A percentile compares a stretch with the other conserved stretches of the same genome.
These are phyloP conservation scores for Bradynema listronoti DNA, from an alignment of 1,140 invertebrate species.

Conservation along the genomic window DNA sequence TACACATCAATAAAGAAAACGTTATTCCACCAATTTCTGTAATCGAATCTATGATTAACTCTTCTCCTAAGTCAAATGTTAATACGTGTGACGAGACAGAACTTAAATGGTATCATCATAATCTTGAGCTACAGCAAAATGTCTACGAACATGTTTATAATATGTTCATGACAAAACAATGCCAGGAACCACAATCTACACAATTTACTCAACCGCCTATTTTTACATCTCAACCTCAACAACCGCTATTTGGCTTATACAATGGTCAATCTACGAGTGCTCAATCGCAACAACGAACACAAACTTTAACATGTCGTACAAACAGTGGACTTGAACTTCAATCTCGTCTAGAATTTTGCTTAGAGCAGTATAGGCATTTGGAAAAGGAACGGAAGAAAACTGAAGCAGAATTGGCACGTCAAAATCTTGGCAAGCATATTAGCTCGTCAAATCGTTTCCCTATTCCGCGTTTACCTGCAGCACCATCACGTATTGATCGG, in stretches of 20 bases:
- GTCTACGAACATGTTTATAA: slow-evolving; percentile 47
- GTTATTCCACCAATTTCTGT: no score
- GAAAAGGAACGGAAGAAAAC: slow-evolving; percentile 77
- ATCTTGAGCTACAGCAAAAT: slow-evolving; percentile 41
- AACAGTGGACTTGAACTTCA: slow-evolving; percentile 19
- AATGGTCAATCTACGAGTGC: not conserved
- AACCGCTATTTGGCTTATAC: not conserved
- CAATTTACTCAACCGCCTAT: not conserved
- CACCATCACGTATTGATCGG: slow-evolving; percentile 74
- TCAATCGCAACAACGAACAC: not conserved
- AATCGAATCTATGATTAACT: no score
- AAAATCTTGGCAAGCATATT: slow-evolving; percentile 73
- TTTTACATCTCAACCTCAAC: no score
- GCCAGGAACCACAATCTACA: slow-evolving; percentile 4
- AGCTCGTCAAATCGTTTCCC: slow-evolving; percentile 74
- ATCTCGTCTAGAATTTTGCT: slow-evolving; percentile 68
- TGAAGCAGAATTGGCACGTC: slow-evolving; percentile 72
- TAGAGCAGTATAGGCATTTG: slow-evolving; percentile 73
- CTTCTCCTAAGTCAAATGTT: no score
- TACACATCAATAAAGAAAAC: no score
- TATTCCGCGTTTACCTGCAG: slow-evolving; percentile 71
- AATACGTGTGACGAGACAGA: slow-evolving; percentile 43
- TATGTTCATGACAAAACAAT: slow-evolving; percentile 4
- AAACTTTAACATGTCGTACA: slow-evolving; percentile 4
- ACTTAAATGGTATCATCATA: slow-evolving; percentile 42